Evolutionary conservation across 2,113 vertebrate genomes (phyloP), one percentile per base, ranked within the genome.

Genomic region (Ivindomyrus marchei): DNA sequence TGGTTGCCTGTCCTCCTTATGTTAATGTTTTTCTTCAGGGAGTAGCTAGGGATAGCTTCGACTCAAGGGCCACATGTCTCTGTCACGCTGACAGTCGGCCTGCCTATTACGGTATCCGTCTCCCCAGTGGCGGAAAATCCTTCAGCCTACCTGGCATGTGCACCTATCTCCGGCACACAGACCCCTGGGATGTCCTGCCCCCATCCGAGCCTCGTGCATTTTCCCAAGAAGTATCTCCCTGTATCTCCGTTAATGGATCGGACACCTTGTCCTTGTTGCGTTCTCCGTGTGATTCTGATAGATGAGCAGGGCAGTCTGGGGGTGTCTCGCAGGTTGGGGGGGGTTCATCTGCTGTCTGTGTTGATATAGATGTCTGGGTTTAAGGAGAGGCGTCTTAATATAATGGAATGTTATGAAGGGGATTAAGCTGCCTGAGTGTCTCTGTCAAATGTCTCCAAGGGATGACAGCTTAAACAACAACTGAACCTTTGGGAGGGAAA

Each of bases 231-330:
- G 52, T 52, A 21, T 87, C 56, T 91, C 80, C 50, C 89, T 90
- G 87, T 92, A 91, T 89, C 89, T 89, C 89, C 47, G 42, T 89
- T 90, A 91, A 89, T 87, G 83, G 80, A 83, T 85, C 89, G 83
- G 80, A 90, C 74, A 91, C 92, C 91, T 90, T 92, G 89, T 92
- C 87, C 92, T 93, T 92, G 91, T 27, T 70, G 92, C 94, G 91
- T 89, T 92, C 92, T 85, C 93, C 93, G 91, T 95, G 95, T 94
- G 93, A 95, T 91, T 93, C 90, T 95, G 95, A 95, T 95, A 94
- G 94, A 95, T 95, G 94, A 94, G 92, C 91, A 92, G 94, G 92
- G 91, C 91, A 92, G 90, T 92, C 93, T 92, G 94, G 94, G 94
- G 94, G 94, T 92, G 93, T 91, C 93, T 94, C 94, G 89, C 94